Evolutionary conservation across 2,797 vertebrate genomes (phyloP), one percentile per base, ranked within the genome.

Genomic region (Anguilla pacifica): DNA sequence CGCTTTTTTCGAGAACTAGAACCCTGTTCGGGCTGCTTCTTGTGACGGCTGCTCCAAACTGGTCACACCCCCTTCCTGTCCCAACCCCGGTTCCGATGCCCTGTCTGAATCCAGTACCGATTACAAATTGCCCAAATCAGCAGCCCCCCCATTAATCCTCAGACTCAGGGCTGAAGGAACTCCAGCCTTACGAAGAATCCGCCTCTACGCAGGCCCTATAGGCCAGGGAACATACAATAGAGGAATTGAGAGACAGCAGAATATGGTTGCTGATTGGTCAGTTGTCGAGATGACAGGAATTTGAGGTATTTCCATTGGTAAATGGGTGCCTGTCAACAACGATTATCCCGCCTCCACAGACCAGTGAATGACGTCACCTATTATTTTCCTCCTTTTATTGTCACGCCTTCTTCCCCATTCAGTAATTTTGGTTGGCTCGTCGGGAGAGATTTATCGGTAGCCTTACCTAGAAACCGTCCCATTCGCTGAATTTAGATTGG

Each of bases 101-200:
- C 94, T 92, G 91, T 89, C 90, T 87, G 90, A 91, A 87, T 87
- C 88, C 86, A 81, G 53, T 84, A 92, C 89, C 91, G 89, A 95
- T 93, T 93, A 94, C 92, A 91, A 93, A 91, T 92, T 94, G 92
- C 94, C 94, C 91, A 93, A 93, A 96, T 95, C 96, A 95, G 95
- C 96, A 95, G 94, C 94, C 93, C 93, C 95, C 95, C 96, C 96
- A 96, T 96, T 96, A 97, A 96, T 96, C 96, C 96, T 94, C 90
- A 93, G 91, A 88, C 94, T 94, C 95, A 94, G 96, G 95, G 89
- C 93, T 95, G 94, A 92, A 91, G 92, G 91, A 96, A 96, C 96
- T 96, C 96, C 95, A 95, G 95, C 95, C 94, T 93, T 94, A 92
- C 88, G 2, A 0, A 25, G 49, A 87, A 82, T 90, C 95, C 93